These are phyloP conservation scores for Aphyosemion australe DNA, from an alignment of 2,113 vertebrate species.

Conservation along the genomic window DNA sequence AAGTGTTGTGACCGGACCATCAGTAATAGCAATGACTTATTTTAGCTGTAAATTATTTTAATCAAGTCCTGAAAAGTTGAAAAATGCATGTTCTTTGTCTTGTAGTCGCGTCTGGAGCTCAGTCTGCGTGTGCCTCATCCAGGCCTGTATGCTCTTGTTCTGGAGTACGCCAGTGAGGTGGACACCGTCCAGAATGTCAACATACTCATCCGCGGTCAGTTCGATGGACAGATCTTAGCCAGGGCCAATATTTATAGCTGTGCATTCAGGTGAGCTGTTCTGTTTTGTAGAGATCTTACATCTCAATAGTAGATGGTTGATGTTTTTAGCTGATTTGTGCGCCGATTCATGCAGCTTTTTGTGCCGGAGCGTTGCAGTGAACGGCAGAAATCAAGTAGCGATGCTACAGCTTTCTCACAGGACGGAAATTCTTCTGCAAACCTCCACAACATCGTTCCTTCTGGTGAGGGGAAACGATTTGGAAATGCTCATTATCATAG, in stretches of 20 bases:
- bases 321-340: neutral
- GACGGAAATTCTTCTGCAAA: conserved; percentile 78
- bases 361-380: conserved; percentile 87
- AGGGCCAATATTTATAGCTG: conserved; percentile 88
- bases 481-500: no score
- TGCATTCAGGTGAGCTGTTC: conserved; percentile 82
- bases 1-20: no score
- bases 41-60: neutral
- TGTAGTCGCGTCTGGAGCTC: conserved; percentile 83
- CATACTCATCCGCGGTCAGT: conserved; percentile 69
- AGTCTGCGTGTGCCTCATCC: conserved; percentile 79
- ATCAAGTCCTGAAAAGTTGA: neutral
- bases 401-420: conserved; percentile 79
- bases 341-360: conserved; percentile 78
- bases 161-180: conserved; percentile 86
- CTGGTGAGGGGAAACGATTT: conserved; percentile 78
- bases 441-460: conserved; percentile 76
- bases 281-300: neutral
- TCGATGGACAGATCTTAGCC: conserved; percentile 64
- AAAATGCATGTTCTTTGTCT: neutral
- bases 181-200: conserved; percentile 74
- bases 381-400: conserved; percentile 76
- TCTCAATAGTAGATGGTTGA: neutral
- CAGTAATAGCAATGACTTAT: neutral
- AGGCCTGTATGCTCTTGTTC: conserved; percentile 81